phyloP scores from a whole-genome alignment of 2,113 vertebrate species.

The Vireo altiloquus region DNA sequence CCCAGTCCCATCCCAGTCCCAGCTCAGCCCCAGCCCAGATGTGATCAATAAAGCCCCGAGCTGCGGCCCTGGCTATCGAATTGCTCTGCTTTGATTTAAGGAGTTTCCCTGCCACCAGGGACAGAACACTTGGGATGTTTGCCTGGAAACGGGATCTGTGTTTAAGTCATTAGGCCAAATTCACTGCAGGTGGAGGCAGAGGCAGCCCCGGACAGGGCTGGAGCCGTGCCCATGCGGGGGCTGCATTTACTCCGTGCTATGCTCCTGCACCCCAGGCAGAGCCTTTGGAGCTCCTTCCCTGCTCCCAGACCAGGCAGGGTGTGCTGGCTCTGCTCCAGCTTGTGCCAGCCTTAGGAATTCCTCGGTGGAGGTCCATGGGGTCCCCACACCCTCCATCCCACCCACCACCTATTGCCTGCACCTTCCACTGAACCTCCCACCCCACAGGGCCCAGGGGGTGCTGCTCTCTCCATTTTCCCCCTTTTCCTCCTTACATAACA shows the following conservation, averaged over 20 bases:
- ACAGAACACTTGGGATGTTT: conserved; percentile 43
- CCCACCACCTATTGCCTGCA: neutral
- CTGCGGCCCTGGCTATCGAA: neutral
- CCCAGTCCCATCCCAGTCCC: neutral
- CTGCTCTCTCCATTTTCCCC: neutral
- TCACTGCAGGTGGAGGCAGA: conserved; percentile 56
- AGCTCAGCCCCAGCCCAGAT: conserved; percentile 13
- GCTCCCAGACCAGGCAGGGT: neutral
- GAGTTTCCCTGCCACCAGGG: conserved; percentile 52
- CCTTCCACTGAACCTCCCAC: neutral
- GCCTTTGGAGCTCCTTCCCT: neutral
- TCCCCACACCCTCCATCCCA: neutral
- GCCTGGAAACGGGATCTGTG: conserved; percentile 66
- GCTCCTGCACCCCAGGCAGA: neutral
- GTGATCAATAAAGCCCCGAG: conserved; percentile 43
- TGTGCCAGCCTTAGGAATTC: neutral
- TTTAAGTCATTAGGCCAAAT: conserved; percentile 64
- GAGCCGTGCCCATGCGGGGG: neutral
- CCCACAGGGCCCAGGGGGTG: rapidly evolving
- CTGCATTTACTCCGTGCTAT: rapidly evolving
- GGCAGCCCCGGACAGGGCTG: neutral
- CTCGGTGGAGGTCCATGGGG: rapidly evolving
- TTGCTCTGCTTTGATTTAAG: conserved; percentile 51
- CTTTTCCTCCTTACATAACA: neutral
- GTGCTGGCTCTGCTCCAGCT: neutral